Percentiles rank a stretch among this genome's conserved stretches.
phyloP scores from a whole-genome alignment of 2,797 vertebrate species.

The Lithobates pipiens region DNA sequence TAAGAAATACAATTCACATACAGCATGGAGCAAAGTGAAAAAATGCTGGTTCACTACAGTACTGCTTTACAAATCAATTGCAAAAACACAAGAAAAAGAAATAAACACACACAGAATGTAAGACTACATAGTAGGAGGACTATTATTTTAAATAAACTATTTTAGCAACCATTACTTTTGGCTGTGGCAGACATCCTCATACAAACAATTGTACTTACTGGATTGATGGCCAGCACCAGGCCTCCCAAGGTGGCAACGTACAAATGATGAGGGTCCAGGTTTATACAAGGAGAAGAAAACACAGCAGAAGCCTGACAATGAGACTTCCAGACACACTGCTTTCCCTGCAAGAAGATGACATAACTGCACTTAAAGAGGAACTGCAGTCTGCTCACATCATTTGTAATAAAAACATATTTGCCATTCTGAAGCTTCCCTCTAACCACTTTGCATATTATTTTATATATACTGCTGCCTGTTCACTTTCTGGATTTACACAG shows the following conservation, averaged over 20 bases:
- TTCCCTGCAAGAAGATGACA: conserved; percentile 72
- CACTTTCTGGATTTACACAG: too few relatives aligned
- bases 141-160: too few relatives aligned
- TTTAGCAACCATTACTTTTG: too few relatives aligned
- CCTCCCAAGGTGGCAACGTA: conserved; percentile 90
- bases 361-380: too few relatives aligned
- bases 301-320: conserved; percentile 85
- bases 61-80: neutral
- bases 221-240: conserved; percentile 80
- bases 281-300: conserved; percentile 90
- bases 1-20: conserved; percentile 20
- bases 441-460: too few relatives aligned
- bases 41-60: too few relatives aligned
- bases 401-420: too few relatives aligned
- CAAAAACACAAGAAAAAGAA: neutral
- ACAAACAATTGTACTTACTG: conserved; percentile 76
- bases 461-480: too few relatives aligned
- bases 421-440: too few relatives aligned
- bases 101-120: neutral
- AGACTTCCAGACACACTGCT: conserved; percentile 84
- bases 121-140: too few relatives aligned
- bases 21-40: too few relatives aligned
- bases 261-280: conserved; percentile 75
- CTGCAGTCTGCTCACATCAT: too few relatives aligned
- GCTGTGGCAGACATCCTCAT: neutral